These are phyloP conservation scores for Thalassophryne amazonica DNA, from an alignment of 2,797 vertebrate species.

Conservation along the genomic window DNA sequence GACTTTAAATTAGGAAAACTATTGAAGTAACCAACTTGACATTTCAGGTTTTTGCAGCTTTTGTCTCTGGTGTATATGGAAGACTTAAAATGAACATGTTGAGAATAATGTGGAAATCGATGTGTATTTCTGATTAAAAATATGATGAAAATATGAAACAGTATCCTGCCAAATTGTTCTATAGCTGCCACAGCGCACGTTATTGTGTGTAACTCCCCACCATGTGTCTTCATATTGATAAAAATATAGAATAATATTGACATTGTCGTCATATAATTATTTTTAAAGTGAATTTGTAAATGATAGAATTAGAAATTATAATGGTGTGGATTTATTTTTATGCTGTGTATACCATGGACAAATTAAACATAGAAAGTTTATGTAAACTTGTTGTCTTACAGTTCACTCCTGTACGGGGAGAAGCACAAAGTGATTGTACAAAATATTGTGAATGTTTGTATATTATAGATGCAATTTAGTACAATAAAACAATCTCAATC, in stretches of 20 bases:
- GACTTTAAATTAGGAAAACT: no score
- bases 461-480: conserved; percentile 80
- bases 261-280: conserved; percentile 71
- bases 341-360: conserved; percentile 66
- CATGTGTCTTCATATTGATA: conserved; percentile 50
- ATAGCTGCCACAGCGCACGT: conserved; percentile 41
- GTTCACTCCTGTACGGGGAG: conserved; percentile 62
- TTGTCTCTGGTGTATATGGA: conserved; percentile 14
- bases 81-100: conserved; percentile 12
- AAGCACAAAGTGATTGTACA: conserved; percentile 80
- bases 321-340: conserved; percentile 75
- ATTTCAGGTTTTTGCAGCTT: no score
- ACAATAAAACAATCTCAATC: conserved; percentile 73
- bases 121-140: conserved; percentile 43
- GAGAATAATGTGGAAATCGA: conserved; percentile 18
- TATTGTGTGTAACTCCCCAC: conserved; percentile 42
- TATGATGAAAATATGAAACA: conserved; percentile 25
- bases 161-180: conserved; percentile 61
- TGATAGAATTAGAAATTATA: conserved; percentile 68
- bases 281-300: conserved; percentile 74
- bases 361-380: conserved; percentile 59
- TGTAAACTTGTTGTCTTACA: conserved; percentile 73
- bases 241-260: conserved; percentile 53
- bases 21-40: no score
- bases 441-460: conserved; percentile 80